Evolutionary conservation across 2,113 vertebrate species (phyloP).

Genomic region (Emydura subglobosa): DNA sequence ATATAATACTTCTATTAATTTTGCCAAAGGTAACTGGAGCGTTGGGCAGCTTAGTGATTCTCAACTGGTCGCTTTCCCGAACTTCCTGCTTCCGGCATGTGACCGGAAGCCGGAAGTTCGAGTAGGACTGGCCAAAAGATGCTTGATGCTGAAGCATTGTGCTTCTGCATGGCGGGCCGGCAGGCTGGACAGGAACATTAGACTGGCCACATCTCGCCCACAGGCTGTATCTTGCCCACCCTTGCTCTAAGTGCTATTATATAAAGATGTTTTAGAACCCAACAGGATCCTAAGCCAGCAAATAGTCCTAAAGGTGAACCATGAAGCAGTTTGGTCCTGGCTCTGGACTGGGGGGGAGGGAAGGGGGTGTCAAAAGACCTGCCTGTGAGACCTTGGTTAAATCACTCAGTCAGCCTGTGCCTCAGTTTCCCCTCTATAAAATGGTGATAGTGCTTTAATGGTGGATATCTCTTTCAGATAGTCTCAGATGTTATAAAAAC

Average conservation of each 20-base stretch:
- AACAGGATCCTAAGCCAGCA: neutral
- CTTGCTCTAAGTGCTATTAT: neutral
- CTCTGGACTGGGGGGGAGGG: neutral
- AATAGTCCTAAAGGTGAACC: neutral
- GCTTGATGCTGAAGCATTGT: no score
- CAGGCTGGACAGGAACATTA: no score
- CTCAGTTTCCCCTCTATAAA: neutral
- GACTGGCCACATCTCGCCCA: no score
- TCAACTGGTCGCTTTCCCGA: no score
- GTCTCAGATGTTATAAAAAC: neutral
- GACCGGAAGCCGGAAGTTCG: no score
- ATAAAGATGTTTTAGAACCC: neutral
- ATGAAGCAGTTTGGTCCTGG: neutral
- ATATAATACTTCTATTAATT: neutral
- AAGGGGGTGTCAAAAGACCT: neutral
- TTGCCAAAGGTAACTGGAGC: no score
- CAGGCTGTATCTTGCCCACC: no score
- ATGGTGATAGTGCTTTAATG: neutral
- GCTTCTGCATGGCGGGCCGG: no score
- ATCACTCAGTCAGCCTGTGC: neutral
- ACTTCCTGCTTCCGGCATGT: no score
- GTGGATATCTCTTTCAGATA: neutral
- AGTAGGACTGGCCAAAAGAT: no score
- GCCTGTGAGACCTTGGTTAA: neutral
- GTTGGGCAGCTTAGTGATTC: no score